Conservation (phyloP, 2,888 invertebrate genomes). For the Dynastes grantii region DNA sequence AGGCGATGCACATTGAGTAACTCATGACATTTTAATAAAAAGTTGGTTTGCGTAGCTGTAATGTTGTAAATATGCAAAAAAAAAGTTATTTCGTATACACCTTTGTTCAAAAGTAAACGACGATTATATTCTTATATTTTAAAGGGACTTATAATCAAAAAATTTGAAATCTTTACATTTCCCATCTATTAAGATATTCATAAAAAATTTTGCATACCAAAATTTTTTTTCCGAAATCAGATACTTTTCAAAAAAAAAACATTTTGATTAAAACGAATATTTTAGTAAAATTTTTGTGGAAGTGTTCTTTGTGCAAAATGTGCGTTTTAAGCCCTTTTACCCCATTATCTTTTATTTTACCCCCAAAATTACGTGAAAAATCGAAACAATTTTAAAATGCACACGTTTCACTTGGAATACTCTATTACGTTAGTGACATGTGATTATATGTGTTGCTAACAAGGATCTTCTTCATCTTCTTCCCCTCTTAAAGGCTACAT, state of each 20-base stretch:
- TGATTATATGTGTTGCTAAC: slow-evolving; percentile 69
- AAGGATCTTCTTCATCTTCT: slow-evolving; percentile 83
- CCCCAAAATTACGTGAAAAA: background rate
- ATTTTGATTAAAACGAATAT: background rate
- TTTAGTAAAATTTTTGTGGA: background rate
- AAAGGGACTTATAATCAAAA: background rate
- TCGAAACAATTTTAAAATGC: slow-evolving; percentile 29
- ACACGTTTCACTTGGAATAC: slow-evolving; percentile 51
- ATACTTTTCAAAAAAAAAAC: background rate
- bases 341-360: background rate
- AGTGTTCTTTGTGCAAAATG: slow-evolving; percentile 32
- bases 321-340: slow-evolving; percentile 20
- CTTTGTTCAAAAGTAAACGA: background rate
- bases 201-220: too few relatives aligned
- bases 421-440: slow-evolving; percentile 56
- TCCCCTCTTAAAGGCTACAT: slow-evolving; percentile 97
- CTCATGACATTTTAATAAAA: slow-evolving; percentile 2
- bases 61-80: slow-evolving; percentile 3
- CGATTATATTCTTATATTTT: background rate
- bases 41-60: background rate
- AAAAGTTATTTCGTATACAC: background rate
- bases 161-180: slow-evolving; percentile 7
- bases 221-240: too few relatives aligned
- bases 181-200: too few relatives aligned
- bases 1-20: slow-evolving; percentile 11